Evolutionary conservation across 2,888 invertebrate genomes (phyloP).

Genomic region (Chrysina gloriosa): DNA sequence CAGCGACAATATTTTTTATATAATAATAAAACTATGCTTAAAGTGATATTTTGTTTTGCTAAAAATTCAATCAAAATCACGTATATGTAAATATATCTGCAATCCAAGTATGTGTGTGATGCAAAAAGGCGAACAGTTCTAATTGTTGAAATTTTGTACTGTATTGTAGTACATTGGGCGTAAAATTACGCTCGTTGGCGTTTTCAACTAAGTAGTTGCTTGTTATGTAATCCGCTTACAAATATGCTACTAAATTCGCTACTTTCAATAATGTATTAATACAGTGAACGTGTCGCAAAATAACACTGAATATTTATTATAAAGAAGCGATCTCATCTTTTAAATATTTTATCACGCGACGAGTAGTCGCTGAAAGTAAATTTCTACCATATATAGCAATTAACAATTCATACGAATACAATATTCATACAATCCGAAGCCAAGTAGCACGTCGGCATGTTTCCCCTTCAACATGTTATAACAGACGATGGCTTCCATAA

Average conservation of each 20-base stretch:
- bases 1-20: no score
- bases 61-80: no score
- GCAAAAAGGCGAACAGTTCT: no score
- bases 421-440: conserved; percentile 33
- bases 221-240: background rate
- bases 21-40: no score
- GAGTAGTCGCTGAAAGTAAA: conserved; percentile 18
- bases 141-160: no score
- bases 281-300: conserved; percentile 18
- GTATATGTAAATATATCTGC: no score
- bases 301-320: conserved; percentile 31
- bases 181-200: background rate
- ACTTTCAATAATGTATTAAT: conserved; percentile 20
- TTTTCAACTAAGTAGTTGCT: background rate
- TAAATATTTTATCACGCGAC: conserved; percentile 24
- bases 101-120: no score
- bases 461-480: conserved; percentile 21
- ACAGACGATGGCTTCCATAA: conserved; percentile 27
- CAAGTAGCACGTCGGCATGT: conserved; percentile 26
- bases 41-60: no score
- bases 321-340: conserved; percentile 23
- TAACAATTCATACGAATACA: conserved; percentile 35
- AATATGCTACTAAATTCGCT: conserved; percentile 12
- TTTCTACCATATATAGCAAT: conserved; percentile 19
- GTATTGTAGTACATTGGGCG: no score